Evolutionary conservation across 1,140 invertebrate species (phyloP).

Genomic region (Agraylea sexmaculata): DNA sequence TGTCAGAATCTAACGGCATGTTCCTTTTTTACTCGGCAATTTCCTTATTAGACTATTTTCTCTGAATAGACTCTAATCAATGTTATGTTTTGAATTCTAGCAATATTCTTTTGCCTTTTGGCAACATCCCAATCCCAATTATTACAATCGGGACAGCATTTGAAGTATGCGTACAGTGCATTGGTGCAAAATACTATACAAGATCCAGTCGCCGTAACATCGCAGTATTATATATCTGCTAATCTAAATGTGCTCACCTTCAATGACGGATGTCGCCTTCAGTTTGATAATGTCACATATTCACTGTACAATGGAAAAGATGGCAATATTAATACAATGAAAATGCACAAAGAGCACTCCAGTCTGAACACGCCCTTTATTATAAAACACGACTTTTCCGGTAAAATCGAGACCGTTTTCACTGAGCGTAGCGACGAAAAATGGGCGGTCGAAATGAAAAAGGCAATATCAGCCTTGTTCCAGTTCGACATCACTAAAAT

Average conservation of each 20-base stretch:
- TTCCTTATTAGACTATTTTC: no score
- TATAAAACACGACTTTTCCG: slow-evolving; percentile 6
- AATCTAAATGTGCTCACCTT: slow-evolving; percentile 9
- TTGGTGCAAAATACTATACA: slow-evolving; percentile 8
- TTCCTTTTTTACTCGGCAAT: no score
- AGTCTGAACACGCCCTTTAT: slow-evolving; percentile 11
- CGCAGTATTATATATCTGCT: slow-evolving; percentile 13
- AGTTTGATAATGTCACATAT: slow-evolving; percentile 11
- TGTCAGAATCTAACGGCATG: no score
- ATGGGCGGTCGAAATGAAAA: slow-evolving; percentile 31
- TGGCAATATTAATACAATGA: slow-evolving; percentile 1
- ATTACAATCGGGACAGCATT: slow-evolving; percentile 4
- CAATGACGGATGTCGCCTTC: slow-evolving; percentile 7
- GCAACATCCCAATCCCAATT: no score
- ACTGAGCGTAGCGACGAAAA: slow-evolving; percentile 18
- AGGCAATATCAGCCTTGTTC: slow-evolving; percentile 25
- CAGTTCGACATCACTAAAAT: slow-evolving; percentile 24
- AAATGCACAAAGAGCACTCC: slow-evolving; percentile 3
- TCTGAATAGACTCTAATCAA: no score
- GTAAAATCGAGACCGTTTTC: slow-evolving; percentile 7
- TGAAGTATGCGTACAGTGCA: slow-evolving; percentile 13
- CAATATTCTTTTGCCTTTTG: no score
- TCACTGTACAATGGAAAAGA: slow-evolving; percentile 11
- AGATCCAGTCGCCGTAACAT: slow-evolving; percentile 9
- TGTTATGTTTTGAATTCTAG: no score